Conservation (phyloP, 2,888 invertebrate species). For the Stegana nigrithorax region DNA sequence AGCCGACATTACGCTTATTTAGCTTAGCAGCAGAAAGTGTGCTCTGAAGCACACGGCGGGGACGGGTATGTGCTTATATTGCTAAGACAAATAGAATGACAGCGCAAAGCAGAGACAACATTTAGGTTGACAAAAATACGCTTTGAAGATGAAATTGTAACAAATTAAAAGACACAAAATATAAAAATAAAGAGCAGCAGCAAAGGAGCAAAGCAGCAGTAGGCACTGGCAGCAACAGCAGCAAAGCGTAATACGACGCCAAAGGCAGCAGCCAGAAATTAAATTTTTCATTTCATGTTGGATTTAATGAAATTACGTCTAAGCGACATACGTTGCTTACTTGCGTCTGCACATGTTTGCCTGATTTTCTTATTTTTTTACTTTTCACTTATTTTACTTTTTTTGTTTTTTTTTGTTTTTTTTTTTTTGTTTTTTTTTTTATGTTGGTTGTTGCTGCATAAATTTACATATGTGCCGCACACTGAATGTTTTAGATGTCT, state of each 20-base stretch:
- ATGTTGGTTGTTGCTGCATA: conserved; percentile 21
- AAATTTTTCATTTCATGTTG: conserved; percentile 45
- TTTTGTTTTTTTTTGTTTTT: background rate
- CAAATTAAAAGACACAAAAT: conserved; percentile 3
- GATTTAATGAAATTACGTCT: conserved; percentile 59
- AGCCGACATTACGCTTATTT: too few species aligned
- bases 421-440: conserved; percentile 1
- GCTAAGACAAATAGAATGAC: background rate
- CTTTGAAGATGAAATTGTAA: conserved; percentile 4
- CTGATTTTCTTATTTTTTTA: too few species aligned
- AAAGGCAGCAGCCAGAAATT: conserved; percentile 48
- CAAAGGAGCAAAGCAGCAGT: background rate
- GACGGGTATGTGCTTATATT: too few species aligned
- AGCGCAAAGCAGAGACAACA: background rate
- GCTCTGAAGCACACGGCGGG: too few species aligned
- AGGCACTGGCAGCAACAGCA: too few species aligned
- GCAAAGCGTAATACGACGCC: conserved; percentile 21
- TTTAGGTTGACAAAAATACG: conserved; percentile 6
- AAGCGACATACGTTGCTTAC: conserved; percentile 21
- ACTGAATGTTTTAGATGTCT: too few species aligned
- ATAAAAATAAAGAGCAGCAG: background rate
- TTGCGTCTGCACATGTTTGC: too few species aligned
- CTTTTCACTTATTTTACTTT: too few species aligned
- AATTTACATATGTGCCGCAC: too few species aligned
- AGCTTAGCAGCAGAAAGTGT: too few species aligned